Evolutionary conservation across 2,888 invertebrate species (phyloP).

Genomic region (Itoplectis maculator): DNA sequence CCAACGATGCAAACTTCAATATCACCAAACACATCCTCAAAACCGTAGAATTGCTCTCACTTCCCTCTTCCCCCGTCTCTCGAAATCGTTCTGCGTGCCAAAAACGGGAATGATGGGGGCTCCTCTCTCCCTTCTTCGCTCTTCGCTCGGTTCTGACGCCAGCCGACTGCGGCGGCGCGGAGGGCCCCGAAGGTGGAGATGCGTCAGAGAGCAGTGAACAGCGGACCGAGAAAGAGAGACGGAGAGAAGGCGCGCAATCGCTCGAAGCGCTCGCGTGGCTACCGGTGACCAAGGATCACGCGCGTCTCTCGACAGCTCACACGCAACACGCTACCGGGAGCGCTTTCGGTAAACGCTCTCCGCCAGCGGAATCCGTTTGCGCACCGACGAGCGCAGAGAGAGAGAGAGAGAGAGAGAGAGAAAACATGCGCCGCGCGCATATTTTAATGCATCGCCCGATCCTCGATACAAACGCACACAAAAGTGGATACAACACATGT

Average conservation of each 20-base stretch:
- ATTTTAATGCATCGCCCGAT: slow-evolving; percentile 55
- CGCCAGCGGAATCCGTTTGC: slow-evolving; percentile 49
- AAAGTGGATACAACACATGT: no score
- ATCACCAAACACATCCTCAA: background rate
- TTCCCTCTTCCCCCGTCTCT: slow-evolving; percentile 23
- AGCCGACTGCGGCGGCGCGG: slow-evolving; percentile 23
- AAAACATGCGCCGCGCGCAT: slow-evolving; percentile 38
- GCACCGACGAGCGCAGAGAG: slow-evolving; percentile 15
- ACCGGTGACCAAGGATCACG: slow-evolving; percentile 70
- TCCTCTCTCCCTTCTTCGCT: slow-evolving; percentile 20
- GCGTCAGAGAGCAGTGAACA: no score
- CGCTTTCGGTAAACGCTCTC: slow-evolving; percentile 61
- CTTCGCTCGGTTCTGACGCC: slow-evolving; percentile 17
- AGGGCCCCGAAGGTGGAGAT: background rate
- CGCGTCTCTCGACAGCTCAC: slow-evolving; percentile 53
- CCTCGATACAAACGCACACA: slow-evolving; percentile 40
- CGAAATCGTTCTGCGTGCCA: slow-evolving; percentile 58
- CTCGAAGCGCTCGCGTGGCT: slow-evolving; percentile 83
- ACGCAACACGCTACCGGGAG: slow-evolving; percentile 63
- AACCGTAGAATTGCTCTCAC: background rate
- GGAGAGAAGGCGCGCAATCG: slow-evolving; percentile 72
- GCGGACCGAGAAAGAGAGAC: no score
- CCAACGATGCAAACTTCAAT: no score
- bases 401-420: slow-evolving; percentile 33
- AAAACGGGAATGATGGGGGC: slow-evolving; percentile 59